Evolutionary conservation across 2,113 vertebrate species (phyloP).

Genomic region (Micromys minutus): DNA sequence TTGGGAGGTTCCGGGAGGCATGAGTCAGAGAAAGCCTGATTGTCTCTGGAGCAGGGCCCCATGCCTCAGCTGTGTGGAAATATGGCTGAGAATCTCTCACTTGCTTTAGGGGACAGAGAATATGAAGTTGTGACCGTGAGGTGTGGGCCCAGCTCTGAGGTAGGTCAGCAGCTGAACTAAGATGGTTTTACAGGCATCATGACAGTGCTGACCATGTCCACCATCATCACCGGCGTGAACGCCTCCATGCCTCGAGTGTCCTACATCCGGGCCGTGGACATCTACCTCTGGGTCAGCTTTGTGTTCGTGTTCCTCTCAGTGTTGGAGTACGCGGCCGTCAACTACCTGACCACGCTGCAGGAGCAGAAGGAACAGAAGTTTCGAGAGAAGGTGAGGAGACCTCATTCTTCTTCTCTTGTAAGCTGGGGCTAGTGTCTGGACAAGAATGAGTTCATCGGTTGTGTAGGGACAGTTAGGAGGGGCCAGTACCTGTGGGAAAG

Average conservation of each 20-base stretch:
- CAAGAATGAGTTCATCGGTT: neutral
- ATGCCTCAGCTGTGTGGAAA: neutral
- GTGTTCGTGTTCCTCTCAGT: conserved; percentile 99
- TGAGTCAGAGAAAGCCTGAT: neutral
- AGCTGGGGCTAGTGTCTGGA: neutral
- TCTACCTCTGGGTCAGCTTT: conserved; percentile 99
- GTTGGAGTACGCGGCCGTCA: conserved; percentile 94
- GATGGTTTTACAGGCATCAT: conserved; percentile 88
- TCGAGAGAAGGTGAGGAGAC: conserved; percentile 86
- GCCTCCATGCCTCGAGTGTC: conserved; percentile 98
- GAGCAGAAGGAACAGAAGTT: conserved; percentile 91
- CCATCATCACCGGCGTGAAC: conserved; percentile 96
- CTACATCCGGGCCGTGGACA: conserved; percentile 98
- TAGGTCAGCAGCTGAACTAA: neutral
- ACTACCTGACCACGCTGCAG: conserved; percentile 95
- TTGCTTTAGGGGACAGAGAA: neutral
- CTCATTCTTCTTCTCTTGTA: neutral
- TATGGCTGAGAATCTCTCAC: neutral
- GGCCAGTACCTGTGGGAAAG: neutral
- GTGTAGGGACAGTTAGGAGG: too few relatives aligned
- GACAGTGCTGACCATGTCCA: conserved; percentile 95
- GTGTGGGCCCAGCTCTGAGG: accelerated
- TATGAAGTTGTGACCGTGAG: neutral
- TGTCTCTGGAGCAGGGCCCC: neutral
- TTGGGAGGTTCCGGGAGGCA: neutral